Evolutionary conservation across 2,113 vertebrate genomes (phyloP), one percentile per base, ranked within the genome.

Genomic region (Gasterosteus nipponicus): DNA sequence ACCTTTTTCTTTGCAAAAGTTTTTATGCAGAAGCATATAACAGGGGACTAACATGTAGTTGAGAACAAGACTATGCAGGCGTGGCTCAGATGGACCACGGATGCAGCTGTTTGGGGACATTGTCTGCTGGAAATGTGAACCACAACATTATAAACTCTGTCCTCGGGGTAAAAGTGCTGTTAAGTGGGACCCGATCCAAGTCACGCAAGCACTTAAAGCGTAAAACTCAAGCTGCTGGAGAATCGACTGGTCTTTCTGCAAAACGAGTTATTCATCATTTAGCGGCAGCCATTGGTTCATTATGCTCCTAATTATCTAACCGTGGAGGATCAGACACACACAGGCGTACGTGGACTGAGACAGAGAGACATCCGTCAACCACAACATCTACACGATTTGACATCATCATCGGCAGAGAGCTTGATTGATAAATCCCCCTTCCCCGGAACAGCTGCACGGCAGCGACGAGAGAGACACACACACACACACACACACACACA

Each of bases 191-290:
- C 31, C 83, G 71, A 81, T 77, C 56, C 18, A 14, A 15, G 33
- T 78, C 71, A 73, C 41, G 11, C 84, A 39, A 68, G 51, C 49
- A 76, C 73, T 82, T 41, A 71, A 41, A 31, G 63, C 66, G 38
- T 81, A 58, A 77, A 87, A 38, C 33, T 69, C 53, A 73, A 76
- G 70, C 62, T 76, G 78, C 44, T 57, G 70, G 14, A 72, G 56
- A 78, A 56, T 67, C 10, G 54, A 5, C 61, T 16, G 26, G 7
- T 38, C 49, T 54, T 77, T 77, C 16, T 63, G n/a, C 78, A 82
- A 53, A 84, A 84, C 58, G 44, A 59, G 38, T 71, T 71, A 75
- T 77, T 85, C 62, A 84, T 74, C 65, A 85, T 83, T 79, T 79
- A 79, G 56, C 14, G 58, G 58, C 69, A 69, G 38, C 15, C 29